Evolutionary conservation across 1,140 invertebrate genomes (phyloP).

Genomic region (Calosoma granatense): DNA sequence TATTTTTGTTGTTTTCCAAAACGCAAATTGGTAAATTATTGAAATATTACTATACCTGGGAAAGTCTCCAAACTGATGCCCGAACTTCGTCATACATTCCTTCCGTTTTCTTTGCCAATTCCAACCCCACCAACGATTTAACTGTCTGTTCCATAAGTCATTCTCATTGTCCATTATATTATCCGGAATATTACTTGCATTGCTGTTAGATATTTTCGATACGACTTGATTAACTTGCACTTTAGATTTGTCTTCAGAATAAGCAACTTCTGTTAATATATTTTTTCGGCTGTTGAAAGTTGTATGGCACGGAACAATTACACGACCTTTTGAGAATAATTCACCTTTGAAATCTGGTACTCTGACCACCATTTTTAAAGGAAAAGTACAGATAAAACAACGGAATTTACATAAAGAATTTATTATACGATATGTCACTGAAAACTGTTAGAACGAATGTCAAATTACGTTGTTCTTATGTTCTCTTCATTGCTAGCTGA

Average conservation of each 20-base stretch:
- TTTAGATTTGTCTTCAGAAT: too few species aligned
- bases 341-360: background rate
- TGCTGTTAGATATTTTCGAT: background rate
- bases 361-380: background rate
- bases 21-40: too few species aligned
- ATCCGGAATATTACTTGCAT: too few species aligned
- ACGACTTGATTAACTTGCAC: background rate
- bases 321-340: background rate
- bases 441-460: too few species aligned
- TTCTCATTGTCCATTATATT: too few species aligned
- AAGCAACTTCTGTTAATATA: background rate
- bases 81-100: background rate
- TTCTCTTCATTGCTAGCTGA: too few species aligned
- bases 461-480: too few species aligned
- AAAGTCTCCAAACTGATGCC: background rate
- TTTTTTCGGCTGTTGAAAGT: background rate
- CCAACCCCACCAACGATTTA: background rate
- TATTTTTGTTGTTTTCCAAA: too few species aligned
- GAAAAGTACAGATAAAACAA: too few species aligned
- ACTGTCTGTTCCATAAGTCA: background rate
- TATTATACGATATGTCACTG: too few species aligned
- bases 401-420: too few species aligned
- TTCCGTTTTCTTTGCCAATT: slow-evolving; percentile 2
- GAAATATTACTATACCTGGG: background rate
- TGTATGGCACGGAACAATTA: background rate